Base-by-base conservation (phyloP, 1,140 invertebrate species). In the Listronotus oregonensis region DNA sequence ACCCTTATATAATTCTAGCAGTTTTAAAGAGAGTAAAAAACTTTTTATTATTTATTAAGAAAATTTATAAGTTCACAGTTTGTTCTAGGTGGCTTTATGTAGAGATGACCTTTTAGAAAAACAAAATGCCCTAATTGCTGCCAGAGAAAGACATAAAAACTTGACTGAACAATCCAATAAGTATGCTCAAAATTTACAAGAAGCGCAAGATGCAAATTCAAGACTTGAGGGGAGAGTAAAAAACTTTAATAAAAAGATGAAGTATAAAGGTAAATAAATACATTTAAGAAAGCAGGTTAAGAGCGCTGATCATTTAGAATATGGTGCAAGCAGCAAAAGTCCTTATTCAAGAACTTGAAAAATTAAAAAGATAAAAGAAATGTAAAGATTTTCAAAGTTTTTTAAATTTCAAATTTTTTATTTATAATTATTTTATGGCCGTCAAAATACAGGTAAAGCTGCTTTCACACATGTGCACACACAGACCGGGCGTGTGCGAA, bases 81-180 rank as follows among this genome's bases (percentile, higher is more conserved):
- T 21, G 4, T 10, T 39, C 47, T 31, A 65, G 74, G 87, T 89
- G 67, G 90, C 93, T 5, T 86, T 94, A 1, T 92, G 92, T 17
- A 80, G 85, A 65, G 77, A 83, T 31, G 79, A 84, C 58, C 80
- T 86, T 6, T 77, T 87, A 0, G 68, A 80, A 14, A 79, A 82
- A 55, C 83, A 89, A 43, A 70, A 79, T 3, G 73, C 83, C 39
- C 73, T 91, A n/a, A 87, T 87, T 55, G 70, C 83, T 18, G 75
- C 78, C 37, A 79, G 85, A 66, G 49, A 70, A 11, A 64, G 80
- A 11, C 83, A 87, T 37, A 75, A 78, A 40, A 42, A 66, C 12
- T 44, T 72, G 6, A 52, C 59, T 10, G 56, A 64, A 43, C 21
- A 60, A 11, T 14, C 32, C 14, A 43, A 61, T 11, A 54, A 54